Conservation (phyloP, 2,888 invertebrate species). For the Timandra comae region DNA sequence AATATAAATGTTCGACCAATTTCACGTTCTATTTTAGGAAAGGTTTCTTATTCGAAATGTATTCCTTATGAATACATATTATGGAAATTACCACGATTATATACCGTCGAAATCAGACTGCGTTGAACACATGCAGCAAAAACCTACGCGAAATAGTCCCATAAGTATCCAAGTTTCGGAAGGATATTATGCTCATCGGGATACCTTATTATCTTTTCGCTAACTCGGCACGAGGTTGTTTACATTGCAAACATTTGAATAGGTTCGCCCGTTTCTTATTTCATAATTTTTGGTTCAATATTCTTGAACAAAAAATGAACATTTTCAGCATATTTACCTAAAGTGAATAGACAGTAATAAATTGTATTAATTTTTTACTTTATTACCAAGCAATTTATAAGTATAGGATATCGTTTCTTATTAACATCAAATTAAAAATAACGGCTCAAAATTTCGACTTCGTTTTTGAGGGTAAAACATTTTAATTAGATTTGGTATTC, state of each 20-base stretch:
- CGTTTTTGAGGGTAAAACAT: no score
- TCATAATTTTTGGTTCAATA: conserved; percentile 22
- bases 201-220: conserved; percentile 25
- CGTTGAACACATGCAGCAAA: conserved; percentile 2
- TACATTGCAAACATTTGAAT: conserved; percentile 24
- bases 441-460: no score
- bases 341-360: no score
- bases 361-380: no score
- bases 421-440: no score
- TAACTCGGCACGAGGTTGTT: conserved; percentile 21
- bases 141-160: conserved; percentile 14
- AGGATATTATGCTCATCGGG: conserved; percentile 20
- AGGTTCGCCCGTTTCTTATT: conserved; percentile 23
- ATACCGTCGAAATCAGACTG: background rate
- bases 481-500: no score
- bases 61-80: no score
- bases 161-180: conserved; percentile 13
- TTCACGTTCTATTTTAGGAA: conserved; percentile 10
- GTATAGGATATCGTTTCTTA: no score
- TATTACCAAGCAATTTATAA: no score
- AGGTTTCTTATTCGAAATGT: background rate
- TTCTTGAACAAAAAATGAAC: conserved; percentile 6
- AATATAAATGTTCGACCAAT: no score
- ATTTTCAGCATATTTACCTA: no score
- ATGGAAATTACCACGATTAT: conserved; percentile 5